These are phyloP conservation scores for Phenganax subtilis DNA, from an alignment of 92 coral and sea anemone genomes.

Conservation along the genomic window DNA sequence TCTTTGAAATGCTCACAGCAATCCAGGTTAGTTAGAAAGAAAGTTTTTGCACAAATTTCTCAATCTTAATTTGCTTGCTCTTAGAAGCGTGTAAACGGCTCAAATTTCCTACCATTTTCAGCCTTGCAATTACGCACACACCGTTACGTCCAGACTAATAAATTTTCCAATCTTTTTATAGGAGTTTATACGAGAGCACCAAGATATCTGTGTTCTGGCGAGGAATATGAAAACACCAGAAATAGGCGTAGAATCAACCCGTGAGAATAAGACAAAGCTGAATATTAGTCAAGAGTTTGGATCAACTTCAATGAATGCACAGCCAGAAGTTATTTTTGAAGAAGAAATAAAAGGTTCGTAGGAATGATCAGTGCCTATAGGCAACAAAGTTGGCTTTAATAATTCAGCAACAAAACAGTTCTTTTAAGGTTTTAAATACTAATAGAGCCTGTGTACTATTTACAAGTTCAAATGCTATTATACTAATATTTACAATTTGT, in stretches of 20 bases:
- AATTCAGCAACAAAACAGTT: too few relatives aligned
- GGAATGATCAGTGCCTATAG: too few relatives aligned
- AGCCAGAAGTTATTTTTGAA: not conserved
- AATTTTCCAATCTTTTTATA: conserved; percentile 17
- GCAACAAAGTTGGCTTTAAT: too few relatives aligned
- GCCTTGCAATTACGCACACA: not conserved
- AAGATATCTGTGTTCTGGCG: conserved; percentile 70
- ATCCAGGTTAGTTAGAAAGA: conserved; percentile 51
- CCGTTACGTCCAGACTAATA: not conserved
- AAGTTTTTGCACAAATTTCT: not conserved
- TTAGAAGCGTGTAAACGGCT: too few relatives aligned
- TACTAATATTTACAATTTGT: not conserved
- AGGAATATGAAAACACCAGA: conserved; percentile 54
- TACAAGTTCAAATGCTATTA: too few relatives aligned
- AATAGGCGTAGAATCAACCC: not conserved
- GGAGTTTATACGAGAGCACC: conserved; percentile 72
- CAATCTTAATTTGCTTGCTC: not conserved
- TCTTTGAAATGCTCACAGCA: conserved; percentile 65
- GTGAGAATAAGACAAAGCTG: not conserved
- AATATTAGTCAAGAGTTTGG: not conserved
- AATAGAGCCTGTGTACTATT: too few relatives aligned
- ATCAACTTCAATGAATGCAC: not conserved
- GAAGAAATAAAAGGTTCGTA: not conserved
- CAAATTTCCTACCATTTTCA: not conserved
- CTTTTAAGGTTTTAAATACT: too few relatives aligned